Evolutionary conservation across 1,140 invertebrate genomes (phyloP), one percentile per base, ranked within the genome.

Genomic region (Bombus terrestris): DNA sequence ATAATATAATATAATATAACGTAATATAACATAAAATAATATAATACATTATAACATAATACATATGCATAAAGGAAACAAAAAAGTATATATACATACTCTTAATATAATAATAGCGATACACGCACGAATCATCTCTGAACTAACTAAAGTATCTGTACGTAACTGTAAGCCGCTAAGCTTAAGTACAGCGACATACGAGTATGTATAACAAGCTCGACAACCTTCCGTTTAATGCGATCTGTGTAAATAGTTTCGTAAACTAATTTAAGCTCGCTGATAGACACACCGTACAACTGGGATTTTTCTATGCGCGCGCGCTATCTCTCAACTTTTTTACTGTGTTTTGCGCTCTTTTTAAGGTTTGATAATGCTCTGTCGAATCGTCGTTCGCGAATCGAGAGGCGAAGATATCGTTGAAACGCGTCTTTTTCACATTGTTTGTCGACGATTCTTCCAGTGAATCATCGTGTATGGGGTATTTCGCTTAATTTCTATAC

Each of bases 91-190:
- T 80, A 72, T 47, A 62, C n/a, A 72, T 43, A 74, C 59, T 64
- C 83, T 72, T 69, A 74, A n/a, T 37, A 41, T 86, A 69, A 57
- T 83, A 73, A 80, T 32, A 47, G 66, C 41, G 68, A 13, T 74
- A 75, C 72, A 77, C 82, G 43, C 77, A 59, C 47, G 32, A 77
- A 74, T 89, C 73, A 59, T 88, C 35, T 88, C 32, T 39, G 4
- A 35, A 59, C n/a, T 85, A 85, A 71, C 41, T 85, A 66, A 85
- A 35, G 39, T 77, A 71, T 77, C 35, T 88, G 66, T 85, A 87
- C 59, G 59, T 84, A 77, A 68, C 5, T 59, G 39, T 84, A 84
- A 79, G 83, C n/a, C 53, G 25, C 37, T 83, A 78, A 47, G 47
- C n/a, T 66, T 84, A 69, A 78, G 64, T 76, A 75, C 57, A 78